Percentiles rank a stretch among this genome's conserved stretches.
phyloP scores from a whole-genome alignment of 2,888 invertebrate species.

The Brachyptera risi region DNA sequence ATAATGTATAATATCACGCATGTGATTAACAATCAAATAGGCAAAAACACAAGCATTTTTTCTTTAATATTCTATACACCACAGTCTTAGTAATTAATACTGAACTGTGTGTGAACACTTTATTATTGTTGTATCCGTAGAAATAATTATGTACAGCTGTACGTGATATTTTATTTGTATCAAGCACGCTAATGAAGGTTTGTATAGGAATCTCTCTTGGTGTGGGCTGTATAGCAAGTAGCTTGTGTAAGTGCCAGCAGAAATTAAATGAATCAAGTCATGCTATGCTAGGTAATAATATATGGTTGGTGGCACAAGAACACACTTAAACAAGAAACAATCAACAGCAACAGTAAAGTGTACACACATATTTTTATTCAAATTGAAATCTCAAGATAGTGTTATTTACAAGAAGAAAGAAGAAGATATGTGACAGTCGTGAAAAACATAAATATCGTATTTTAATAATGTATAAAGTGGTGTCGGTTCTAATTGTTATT shows the following conservation, averaged over 20 bases:
- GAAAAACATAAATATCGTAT: constrained; percentile 10
- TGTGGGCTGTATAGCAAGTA: too few species aligned
- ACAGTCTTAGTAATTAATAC: not conserved
- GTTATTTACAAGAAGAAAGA: constrained; percentile 21
- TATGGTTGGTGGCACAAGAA: not conserved
- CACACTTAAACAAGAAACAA: constrained; percentile 9
- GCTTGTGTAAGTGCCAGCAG: too few species aligned
- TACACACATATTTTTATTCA: constrained; percentile 22
- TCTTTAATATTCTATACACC: not conserved
- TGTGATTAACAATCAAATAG: too few species aligned
- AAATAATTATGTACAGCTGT: too few species aligned
- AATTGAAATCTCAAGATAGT: constrained; percentile 18
- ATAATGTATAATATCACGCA: not conserved
- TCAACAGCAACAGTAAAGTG: constrained; percentile 15
- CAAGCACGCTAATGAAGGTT: too few species aligned
- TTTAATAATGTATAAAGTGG: not conserved
- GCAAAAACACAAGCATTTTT: too few species aligned
- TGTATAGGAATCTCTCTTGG: too few species aligned
- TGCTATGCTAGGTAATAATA: not conserved
- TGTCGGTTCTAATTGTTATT: too few species aligned
- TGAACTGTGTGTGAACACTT: too few species aligned
- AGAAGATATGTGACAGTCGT: constrained; percentile 22
- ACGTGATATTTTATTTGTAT: too few species aligned
- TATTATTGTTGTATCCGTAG: too few species aligned
- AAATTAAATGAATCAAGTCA: not conserved